Evolutionary conservation across 2,113 vertebrate genomes (phyloP), one percentile per base, ranked within the genome.

Genomic region (Aleadryas rufinucha): DNA sequence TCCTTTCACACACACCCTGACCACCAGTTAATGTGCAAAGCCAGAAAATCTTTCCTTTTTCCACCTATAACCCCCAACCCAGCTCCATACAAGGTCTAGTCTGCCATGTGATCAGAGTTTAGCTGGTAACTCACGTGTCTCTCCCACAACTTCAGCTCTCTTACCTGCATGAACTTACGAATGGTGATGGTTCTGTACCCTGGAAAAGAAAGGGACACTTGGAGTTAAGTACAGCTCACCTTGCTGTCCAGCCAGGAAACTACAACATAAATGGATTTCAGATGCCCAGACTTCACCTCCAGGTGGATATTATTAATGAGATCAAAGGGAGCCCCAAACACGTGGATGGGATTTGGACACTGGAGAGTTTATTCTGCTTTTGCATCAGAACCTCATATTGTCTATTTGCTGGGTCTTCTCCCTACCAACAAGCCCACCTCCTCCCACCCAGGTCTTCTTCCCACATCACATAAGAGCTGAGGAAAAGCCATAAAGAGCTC

Each of bases 161-260:
- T 79, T 98, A 99, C 99, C 99, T 99, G 99, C 99, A 99, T 99
- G 78, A 99, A 91, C 74, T 99, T 99, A 84, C 99, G 98, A 72
- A 99, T 98, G 2, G 98, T 98, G 87, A 99, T 98, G 10, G 98
- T 98, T 95, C 98, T 98, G 77, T 98, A 99, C 53, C 99, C 99
- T 99, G 74, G 23, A 96, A 63, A 12, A 79, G 56, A 77, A 95
- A 96, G 39, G 16, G 20, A 95, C 54, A 75, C 39, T 5, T 33
- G 11, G 27, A 87, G 39, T 86, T 44, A 54, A 69, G 60, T 37
- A 68, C 60, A 57, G 47, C 30, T 74, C 52, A 52, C 44, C 52
- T 69, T 82, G 52, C 4, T 61, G 13, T 13, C 56, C 70, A 71
- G 47, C 37, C 33, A 83, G 72, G 16, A 66, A 39, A 54, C 14